Evolutionary conservation across 2,888 invertebrate species (phyloP).

Genomic region (Rapana venosa): DNA sequence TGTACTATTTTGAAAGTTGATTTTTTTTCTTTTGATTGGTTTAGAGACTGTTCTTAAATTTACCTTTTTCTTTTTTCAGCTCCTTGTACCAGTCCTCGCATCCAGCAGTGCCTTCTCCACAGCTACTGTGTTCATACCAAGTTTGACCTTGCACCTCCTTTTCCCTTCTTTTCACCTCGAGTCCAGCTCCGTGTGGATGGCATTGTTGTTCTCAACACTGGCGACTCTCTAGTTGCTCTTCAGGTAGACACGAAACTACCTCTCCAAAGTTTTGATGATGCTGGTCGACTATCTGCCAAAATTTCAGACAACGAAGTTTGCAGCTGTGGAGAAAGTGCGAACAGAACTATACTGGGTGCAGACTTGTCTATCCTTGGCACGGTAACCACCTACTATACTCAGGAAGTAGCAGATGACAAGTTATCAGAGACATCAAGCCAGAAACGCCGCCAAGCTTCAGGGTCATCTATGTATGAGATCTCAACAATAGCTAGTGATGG

Average conservation of each 20-base stretch:
- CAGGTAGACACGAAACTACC: constrained; percentile 69
- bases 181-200: constrained; percentile 80
- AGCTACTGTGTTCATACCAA: constrained; percentile 94
- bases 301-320: constrained; percentile 19
- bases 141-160: constrained; percentile 88
- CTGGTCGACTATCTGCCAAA: constrained; percentile 50
- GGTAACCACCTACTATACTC: constrained; percentile 52
- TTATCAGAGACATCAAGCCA: constrained; percentile 48
- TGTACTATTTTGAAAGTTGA: too few species aligned
- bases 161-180: constrained; percentile 72
- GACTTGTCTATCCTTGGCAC: constrained; percentile 53
- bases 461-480: constrained; percentile 43
- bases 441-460: constrained; percentile 45
- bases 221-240: constrained; percentile 88
- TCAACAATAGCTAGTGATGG: constrained; percentile 47
- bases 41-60: not conserved
- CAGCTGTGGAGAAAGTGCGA: constrained; percentile 42
- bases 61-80: constrained; percentile 14
- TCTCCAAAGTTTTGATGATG: constrained; percentile 53
- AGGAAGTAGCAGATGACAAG: constrained; percentile 41
- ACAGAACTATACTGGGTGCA: constrained; percentile 51
- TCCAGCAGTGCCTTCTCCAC: constrained; percentile 86
- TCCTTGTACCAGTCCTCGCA: constrained; percentile 39
- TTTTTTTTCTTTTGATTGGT: not conserved
- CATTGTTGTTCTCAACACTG: constrained; percentile 89